Conservation (phyloP, 2,888 invertebrate genomes). For the Drosophila hamatofila region DNA sequence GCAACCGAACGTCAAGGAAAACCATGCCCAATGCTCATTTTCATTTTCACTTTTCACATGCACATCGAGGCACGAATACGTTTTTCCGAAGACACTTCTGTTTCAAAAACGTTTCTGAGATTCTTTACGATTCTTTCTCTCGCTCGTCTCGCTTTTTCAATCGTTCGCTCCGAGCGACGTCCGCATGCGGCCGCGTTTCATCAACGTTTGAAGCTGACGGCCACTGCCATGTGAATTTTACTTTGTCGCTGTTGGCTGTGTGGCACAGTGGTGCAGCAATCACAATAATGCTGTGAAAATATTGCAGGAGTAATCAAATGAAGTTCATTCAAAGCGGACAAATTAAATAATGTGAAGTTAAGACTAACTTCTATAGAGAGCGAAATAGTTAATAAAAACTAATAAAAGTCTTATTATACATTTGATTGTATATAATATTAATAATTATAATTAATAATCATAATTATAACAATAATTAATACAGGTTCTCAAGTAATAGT, state of each 20-base stretch:
- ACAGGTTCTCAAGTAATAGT: no score
- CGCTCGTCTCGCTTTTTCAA: conserved; percentile 8
- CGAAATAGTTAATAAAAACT: no score
- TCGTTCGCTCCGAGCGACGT: conserved; percentile 52
- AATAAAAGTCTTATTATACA: no score
- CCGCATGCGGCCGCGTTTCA: conserved; percentile 82
- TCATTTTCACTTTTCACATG: conserved; percentile 75
- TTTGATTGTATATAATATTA: no score
- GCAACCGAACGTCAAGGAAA: conserved; percentile 68
- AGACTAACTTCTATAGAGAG: no score
- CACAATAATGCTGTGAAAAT: not conserved
- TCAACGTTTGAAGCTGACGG: conserved; percentile 75
- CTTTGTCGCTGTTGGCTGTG: conserved; percentile 56
- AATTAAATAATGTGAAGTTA: no score
- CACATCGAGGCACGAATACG: conserved; percentile 35
- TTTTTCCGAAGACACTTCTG: conserved; percentile 29
- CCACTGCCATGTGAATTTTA: conserved; percentile 74
- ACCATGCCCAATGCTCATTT: conserved; percentile 75
- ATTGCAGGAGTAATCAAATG: not conserved
- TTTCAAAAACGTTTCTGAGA: conserved; percentile 57
- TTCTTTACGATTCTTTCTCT: conserved; percentile 32
- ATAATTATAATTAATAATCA: no score
- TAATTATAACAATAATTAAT: no score
- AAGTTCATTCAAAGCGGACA: no score
- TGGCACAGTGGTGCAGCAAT: conserved; percentile 43